These are phyloP conservation scores for Diglossa cyanea DNA, from an alignment of 2,797 vertebrate species.

Conservation along the genomic window DNA sequence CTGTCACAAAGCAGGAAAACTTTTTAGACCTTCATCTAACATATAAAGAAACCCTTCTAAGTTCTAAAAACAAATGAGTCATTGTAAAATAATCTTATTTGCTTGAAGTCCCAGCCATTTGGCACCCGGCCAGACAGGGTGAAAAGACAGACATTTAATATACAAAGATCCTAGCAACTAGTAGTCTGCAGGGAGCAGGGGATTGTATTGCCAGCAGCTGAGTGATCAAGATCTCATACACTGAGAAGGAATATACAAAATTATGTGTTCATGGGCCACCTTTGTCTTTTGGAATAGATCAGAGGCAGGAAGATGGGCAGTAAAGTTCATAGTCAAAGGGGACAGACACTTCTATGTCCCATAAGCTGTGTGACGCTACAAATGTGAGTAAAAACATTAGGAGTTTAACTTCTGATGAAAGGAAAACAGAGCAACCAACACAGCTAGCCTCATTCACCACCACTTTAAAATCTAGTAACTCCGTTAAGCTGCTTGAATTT, in stretches of 20 bases:
- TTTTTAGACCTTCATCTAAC: constrained; percentile 22
- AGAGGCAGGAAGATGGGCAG: not conserved
- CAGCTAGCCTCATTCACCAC: not conserved
- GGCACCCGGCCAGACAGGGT: not conserved
- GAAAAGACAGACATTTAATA: constrained; percentile 44
- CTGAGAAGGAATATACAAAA: not conserved
- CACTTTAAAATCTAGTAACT: not conserved
- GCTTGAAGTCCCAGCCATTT: not conserved
- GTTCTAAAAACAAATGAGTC: constrained; percentile 30
- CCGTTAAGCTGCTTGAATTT: not conserved
- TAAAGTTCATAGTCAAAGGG: not conserved
- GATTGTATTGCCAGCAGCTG: constrained; percentile 19
- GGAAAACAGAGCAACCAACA: not conserved
- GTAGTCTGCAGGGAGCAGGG: not conserved
- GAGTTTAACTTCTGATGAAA: not conserved
- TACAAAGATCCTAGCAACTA: constrained; percentile 28
- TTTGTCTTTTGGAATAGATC: not conserved
- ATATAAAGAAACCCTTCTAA: constrained; percentile 8
- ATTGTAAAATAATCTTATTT: constrained; percentile 49
- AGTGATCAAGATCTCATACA: not conserved
- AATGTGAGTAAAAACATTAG: not conserved
- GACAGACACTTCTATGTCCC: not conserved
- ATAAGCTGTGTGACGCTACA: not conserved
- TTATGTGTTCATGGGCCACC: not conserved
- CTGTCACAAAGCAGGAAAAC: constrained; percentile 24